Evolutionary conservation across 1,140 invertebrate genomes (phyloP).

Genomic region (Hypsibius dujardini): DNA sequence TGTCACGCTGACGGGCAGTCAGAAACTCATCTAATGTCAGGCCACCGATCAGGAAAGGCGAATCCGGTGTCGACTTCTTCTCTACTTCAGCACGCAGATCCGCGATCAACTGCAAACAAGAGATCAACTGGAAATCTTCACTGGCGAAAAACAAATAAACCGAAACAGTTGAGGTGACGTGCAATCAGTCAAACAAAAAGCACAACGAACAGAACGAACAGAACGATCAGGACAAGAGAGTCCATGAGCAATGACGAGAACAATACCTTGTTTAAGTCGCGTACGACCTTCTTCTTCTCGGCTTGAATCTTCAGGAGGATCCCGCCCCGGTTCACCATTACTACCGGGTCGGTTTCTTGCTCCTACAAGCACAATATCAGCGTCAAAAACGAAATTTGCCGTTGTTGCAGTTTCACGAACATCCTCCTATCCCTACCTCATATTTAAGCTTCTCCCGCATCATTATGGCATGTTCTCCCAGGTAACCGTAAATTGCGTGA

Average conservation of each 20-base stretch:
- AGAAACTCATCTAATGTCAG: conserved; percentile 6
- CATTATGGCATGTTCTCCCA: not conserved
- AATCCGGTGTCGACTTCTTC: conserved; percentile 15
- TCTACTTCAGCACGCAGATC: not conserved
- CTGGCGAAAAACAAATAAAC: too few species aligned
- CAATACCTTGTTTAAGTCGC: not conserved
- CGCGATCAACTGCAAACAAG: not conserved
- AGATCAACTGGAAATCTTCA: not conserved
- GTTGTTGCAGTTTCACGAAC: not conserved
- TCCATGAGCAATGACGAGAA: too few species aligned
- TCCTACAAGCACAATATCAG: conserved; percentile 11
- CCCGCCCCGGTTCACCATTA: conserved; percentile 12
- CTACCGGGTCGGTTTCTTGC: not conserved
- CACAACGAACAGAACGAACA: too few species aligned
- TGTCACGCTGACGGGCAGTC: not conserved
- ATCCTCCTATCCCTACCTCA: not conserved
- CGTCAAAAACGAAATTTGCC: not conserved
- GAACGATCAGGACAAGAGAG: too few species aligned
- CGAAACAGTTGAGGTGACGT: too few species aligned
- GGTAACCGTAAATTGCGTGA: not conserved
- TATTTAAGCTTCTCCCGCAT: not conserved
- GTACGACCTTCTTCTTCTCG: conserved; percentile 12
- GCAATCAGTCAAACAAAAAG: too few species aligned
- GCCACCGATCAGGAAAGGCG: conserved; percentile 3
- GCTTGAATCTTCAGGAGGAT: not conserved